phyloP scores from a whole-genome alignment of 2,113 vertebrate species.

The Isurus oxyrinchus region DNA sequence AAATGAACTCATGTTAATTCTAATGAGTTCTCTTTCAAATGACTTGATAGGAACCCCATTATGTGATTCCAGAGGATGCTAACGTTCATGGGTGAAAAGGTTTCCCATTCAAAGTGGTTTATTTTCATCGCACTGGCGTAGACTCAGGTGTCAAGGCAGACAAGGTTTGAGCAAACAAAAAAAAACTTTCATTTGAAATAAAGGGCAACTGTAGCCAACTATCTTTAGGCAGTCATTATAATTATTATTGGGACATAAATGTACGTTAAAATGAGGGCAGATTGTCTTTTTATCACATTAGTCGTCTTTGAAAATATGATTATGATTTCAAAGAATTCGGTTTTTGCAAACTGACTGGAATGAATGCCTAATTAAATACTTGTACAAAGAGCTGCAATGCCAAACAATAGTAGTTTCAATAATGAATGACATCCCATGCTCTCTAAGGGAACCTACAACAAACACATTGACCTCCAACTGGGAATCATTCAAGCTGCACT shows the following conservation, averaged over 20 bases:
- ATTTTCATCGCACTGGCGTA: not conserved
- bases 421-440: conserved; percentile 9
- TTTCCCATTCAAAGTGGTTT: not conserved
- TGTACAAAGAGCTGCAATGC: conserved; percentile 12
- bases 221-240: conserved; percentile 12
- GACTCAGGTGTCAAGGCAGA: conserved; percentile 12
- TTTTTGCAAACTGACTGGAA: conserved; percentile 24
- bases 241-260: conserved; percentile 15
- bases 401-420: conserved; percentile 27
- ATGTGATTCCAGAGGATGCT: not conserved
- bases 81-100: not conserved
- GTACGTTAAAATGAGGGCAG: conserved; percentile 3
- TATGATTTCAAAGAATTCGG: conserved; percentile 9
- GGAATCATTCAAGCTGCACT: conserved; percentile 28
- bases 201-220: conserved; percentile 3
- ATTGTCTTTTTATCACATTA: conserved; percentile 25
- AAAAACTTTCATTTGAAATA: not conserved
- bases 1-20: not conserved
- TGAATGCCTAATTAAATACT: conserved; percentile 19
- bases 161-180: not conserved
- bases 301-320: conserved; percentile 17
- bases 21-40: not conserved
- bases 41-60: not conserved
- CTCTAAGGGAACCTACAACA: conserved; percentile 21
- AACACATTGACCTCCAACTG: conserved; percentile 26